These are phyloP conservation scores for Nomada flava DNA, from an alignment of 2,888 invertebrate genomes.

Conservation along the genomic window DNA sequence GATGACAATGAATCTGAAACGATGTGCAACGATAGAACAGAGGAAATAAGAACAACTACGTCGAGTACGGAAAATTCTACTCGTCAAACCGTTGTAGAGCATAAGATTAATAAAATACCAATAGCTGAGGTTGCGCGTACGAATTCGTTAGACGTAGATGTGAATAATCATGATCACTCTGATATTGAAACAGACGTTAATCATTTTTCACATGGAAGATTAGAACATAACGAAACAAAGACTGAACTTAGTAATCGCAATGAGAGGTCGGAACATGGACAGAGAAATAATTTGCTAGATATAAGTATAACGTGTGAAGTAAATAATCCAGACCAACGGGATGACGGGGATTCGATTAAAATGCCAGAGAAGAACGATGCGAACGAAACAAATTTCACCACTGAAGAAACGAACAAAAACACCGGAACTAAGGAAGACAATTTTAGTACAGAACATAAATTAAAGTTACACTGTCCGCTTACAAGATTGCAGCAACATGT, in stretches of 20 bases:
- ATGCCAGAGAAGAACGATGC: background rate
- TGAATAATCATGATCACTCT: background rate
- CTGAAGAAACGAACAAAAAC: background rate
- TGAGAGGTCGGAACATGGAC: background rate
- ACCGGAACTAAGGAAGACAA: background rate
- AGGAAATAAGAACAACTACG: background rate
- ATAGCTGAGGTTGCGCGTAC: background rate
- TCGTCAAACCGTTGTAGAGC: background rate
- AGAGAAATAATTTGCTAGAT: background rate
- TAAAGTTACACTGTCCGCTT: background rate
- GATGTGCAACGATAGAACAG: no score
- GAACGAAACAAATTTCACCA: background rate
- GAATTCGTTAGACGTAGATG: background rate
- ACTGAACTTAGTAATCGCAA: background rate
- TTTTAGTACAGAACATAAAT: background rate
- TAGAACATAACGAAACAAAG: background rate
- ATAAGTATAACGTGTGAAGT: background rate
- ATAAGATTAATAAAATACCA: background rate
- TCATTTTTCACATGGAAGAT: background rate
- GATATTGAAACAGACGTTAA: background rate
- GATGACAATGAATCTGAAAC: background rate
- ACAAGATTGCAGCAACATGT: constrained; percentile 24
- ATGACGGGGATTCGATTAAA: background rate
- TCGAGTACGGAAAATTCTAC: background rate
- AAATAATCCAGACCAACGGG: background rate